These are phyloP conservation scores for Lithobius niger DNA, from an alignment of 1,140 invertebrate species.

Conservation along the genomic window DNA sequence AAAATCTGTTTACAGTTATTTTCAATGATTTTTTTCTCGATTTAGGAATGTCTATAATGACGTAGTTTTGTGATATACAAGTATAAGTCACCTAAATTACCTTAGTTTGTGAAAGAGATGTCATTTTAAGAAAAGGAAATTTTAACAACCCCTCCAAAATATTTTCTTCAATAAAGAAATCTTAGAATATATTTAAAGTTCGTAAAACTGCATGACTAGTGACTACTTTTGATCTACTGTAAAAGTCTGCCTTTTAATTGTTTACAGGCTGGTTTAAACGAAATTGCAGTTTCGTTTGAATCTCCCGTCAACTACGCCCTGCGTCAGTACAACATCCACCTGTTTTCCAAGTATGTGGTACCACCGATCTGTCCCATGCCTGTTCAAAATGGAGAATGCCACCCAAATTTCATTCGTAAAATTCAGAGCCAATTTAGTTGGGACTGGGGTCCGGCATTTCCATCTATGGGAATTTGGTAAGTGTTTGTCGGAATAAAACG, in stretches of 20 bases:
- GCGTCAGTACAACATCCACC: slow-evolving; percentile 39
- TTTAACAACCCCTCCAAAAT: too few species aligned
- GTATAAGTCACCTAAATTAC: too few species aligned
- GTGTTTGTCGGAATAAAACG: too few species aligned
- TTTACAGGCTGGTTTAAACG: slow-evolving; percentile 44
- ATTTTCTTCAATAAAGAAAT: too few species aligned
- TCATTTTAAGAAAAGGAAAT: too few species aligned
- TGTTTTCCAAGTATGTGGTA: slow-evolving; percentile 43
- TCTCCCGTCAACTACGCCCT: slow-evolving; percentile 59
- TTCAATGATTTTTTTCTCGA: too few species aligned
- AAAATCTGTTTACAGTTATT: too few species aligned
- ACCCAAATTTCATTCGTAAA: slow-evolving; percentile 87
- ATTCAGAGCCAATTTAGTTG: slow-evolving; percentile 93
- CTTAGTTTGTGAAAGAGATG: too few species aligned
- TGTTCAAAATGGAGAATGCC: slow-evolving; percentile 81
- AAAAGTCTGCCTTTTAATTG: neutral
- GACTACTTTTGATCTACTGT: neutral
- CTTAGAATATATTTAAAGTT: too few species aligned
- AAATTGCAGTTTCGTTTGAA: slow-evolving; percentile 50
- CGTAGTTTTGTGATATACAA: too few species aligned
- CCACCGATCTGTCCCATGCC: slow-evolving; percentile 62
- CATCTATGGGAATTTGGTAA: slow-evolving; percentile 83
- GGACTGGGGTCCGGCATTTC: slow-evolving; percentile 97
- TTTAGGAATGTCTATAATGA: too few species aligned
- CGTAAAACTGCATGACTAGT: too few species aligned